Evolutionary conservation across 1,140 invertebrate species (phyloP).

Genomic region (Drosophila kanapiae): DNA sequence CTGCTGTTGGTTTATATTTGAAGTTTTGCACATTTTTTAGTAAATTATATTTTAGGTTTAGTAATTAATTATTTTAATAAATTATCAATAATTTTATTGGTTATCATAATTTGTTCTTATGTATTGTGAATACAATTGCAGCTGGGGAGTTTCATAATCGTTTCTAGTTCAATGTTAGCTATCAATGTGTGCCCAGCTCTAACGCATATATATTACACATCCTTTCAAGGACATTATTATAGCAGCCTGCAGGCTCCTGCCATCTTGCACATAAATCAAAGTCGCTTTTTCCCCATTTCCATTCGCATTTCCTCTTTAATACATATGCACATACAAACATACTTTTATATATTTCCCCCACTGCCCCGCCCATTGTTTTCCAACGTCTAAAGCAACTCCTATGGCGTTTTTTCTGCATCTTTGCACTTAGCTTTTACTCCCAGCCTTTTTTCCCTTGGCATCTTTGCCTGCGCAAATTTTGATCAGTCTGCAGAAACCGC

Average conservation of each 20-base stretch:
- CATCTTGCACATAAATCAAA: constrained; percentile 63
- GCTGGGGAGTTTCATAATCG: neutral
- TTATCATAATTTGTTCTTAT: neutral
- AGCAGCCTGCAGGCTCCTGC: constrained; percentile 16
- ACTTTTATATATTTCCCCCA: neutral
- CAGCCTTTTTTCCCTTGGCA: constrained; percentile 14
- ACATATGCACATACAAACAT: neutral
- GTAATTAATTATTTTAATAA: neutral
- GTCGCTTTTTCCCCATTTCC: constrained; percentile 42
- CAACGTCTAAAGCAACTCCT: constrained; percentile 7
- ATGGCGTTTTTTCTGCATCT: constrained; percentile 36
- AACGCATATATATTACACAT: constrained; percentile 15
- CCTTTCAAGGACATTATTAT: constrained; percentile 69
- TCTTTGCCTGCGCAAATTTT: constrained; percentile 6
- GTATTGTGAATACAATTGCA: no score
- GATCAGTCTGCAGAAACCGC: constrained; percentile 13
- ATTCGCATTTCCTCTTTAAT: constrained; percentile 12
- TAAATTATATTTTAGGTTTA: neutral
- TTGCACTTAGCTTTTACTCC: constrained; percentile 15
- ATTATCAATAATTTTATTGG: neutral
- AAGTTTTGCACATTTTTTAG: no score
- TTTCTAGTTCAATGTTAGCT: neutral
- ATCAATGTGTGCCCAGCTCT: neutral
- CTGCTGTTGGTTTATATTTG: no score
- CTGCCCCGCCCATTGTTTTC: constrained; percentile 18